phyloP scores from a whole-genome alignment of 2,797 vertebrate genomes.

The Cryptoprocta ferox region DNA sequence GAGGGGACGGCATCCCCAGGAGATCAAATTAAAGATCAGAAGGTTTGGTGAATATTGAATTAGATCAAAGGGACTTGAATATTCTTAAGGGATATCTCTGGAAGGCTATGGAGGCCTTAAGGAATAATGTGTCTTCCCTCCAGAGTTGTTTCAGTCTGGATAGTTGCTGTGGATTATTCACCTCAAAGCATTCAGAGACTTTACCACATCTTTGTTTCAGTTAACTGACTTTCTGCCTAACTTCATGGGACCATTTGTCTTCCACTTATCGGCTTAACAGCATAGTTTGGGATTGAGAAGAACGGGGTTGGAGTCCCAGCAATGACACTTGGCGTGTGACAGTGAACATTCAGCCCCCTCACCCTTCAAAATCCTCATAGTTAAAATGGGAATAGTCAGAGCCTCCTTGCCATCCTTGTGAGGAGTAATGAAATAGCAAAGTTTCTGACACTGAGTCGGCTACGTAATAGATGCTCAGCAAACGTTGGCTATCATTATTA shows the following conservation, averaged over 20 bases:
- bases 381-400: neutral
- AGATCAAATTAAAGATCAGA: conserved; percentile 55
- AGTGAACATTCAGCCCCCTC: neutral
- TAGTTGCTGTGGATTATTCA: neutral
- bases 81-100: conserved; percentile 36
- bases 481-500: neutral
- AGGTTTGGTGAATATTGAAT: conserved; percentile 47
- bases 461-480: neutral
- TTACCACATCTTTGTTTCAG: neutral
- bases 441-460: neutral
- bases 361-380: neutral
- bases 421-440: neutral
- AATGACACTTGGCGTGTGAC: neutral
- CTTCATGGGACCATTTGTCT: neutral
- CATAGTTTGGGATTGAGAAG: neutral
- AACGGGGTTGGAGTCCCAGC: neutral
- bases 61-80: conserved; percentile 46
- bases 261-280: neutral
- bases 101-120: neutral
- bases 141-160: neutral
- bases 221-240: neutral
- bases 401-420: neutral
- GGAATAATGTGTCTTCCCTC: neutral
- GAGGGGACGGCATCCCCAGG: neutral
- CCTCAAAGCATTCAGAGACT: neutral